Conservation (phyloP, 2,888 invertebrate genomes). For the Latheticus oryzae region DNA sequence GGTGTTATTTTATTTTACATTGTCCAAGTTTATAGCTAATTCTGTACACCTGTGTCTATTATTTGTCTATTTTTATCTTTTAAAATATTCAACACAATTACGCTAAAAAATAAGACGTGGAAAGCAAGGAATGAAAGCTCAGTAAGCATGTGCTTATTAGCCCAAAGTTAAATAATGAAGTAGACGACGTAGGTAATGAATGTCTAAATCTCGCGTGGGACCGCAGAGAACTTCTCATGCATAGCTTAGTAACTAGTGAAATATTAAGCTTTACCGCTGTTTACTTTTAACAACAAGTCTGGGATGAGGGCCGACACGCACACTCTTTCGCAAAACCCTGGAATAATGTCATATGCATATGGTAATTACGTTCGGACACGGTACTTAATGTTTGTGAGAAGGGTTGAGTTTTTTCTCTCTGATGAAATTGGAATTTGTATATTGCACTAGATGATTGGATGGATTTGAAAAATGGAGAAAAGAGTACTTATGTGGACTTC, state of each 20-base stretch:
- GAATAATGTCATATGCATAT: slow-evolving; percentile 22
- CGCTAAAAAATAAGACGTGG: slow-evolving; percentile 30
- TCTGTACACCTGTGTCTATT: background rate
- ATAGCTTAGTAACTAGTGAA: slow-evolving; percentile 46
- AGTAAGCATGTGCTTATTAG: slow-evolving; percentile 48
- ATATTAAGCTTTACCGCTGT: slow-evolving; percentile 44
- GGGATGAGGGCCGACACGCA: slow-evolving; percentile 27
- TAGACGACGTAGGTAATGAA: slow-evolving; percentile 48
- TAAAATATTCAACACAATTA: slow-evolving; percentile 27
- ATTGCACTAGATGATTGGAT: no score
- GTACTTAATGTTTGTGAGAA: background rate
- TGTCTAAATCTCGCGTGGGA: slow-evolving; percentile 47
- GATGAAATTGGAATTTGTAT: background rate
- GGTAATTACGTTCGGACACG: slow-evolving; percentile 28
- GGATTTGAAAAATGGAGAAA: no score
- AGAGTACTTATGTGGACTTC: no score
- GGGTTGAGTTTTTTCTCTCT: slow-evolving; percentile 1
- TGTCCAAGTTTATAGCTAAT: slow-evolving; percentile 4
- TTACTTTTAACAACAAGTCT: slow-evolving; percentile 41
- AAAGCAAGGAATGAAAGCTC: slow-evolving; percentile 37
- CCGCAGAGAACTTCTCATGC: slow-evolving; percentile 48
- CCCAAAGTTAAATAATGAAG: slow-evolving; percentile 51
- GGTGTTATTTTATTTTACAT: no score
- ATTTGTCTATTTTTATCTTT: no score
- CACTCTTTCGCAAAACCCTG: slow-evolving; percentile 1